Conservation (phyloP, 2,797 vertebrate species). For the Dendrocincla tyrannina region DNA sequence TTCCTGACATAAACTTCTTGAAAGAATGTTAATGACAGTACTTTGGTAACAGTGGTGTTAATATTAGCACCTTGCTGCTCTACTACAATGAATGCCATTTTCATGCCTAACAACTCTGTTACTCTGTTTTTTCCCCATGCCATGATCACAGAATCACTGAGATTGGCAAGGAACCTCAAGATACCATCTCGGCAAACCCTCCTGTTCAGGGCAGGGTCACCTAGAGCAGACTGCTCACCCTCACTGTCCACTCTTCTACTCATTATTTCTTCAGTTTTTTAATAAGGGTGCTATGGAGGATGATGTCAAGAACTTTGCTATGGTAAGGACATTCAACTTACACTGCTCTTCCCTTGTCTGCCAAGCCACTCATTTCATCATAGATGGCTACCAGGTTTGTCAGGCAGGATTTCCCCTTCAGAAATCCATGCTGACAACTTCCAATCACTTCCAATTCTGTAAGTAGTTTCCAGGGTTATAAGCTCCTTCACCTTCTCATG, state of each 20-base stretch:
- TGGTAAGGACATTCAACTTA: neutral
- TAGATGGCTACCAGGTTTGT: neutral
- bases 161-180: neutral
- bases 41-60: neutral
- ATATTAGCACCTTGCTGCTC: neutral
- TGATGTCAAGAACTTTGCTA: neutral
- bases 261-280: neutral
- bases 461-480: neutral
- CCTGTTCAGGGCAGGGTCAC: neutral
- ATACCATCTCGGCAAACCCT: fast-evolving
- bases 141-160: neutral
- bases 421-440: neutral
- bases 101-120: neutral
- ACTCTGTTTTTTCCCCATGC: neutral
- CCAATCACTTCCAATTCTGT: neutral
- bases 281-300: neutral
- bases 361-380: neutral
- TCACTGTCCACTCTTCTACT: neutral
- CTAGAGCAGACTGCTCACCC: neutral
- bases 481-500: neutral
- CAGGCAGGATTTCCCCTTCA: neutral
- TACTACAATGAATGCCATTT: neutral
- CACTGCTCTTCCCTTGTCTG: neutral
- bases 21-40: neutral
- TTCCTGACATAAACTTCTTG: neutral